Evolutionary conservation across 2,113 vertebrate species (phyloP), one percentile per base, ranked within the genome.

Genomic region (Aegotheles bennettii): DNA sequence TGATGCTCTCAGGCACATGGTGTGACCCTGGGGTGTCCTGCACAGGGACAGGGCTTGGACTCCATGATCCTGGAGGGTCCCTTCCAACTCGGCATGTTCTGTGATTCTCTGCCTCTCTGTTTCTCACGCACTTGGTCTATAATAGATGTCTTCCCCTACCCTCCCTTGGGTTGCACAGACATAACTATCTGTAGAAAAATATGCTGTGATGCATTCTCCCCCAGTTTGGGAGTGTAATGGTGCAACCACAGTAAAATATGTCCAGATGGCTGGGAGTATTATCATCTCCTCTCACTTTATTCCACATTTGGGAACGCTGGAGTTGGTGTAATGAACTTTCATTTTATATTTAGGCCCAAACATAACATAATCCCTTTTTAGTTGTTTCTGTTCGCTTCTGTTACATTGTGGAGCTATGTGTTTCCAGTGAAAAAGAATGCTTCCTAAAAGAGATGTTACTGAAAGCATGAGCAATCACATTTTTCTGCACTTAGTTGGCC

Each of bases 351-450:
- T 31, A 11, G 20, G 35, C 36, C 20, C 19, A 43, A 29, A 9
- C 19, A 11, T 47, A 8, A 2, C 17, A 5, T 21, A 54, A 73
- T 64, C 78, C 29, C 51, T 80, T 42, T 24, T 26, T 33, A 31
- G 10, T 33, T 59, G 13, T 31, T 84, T 91, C 51, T 53, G 5
- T 50, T 67, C 65, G n/a, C 3, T 70, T 20, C 14, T 57, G 9
- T 68, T 68, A 18, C 3, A 15, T 6, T 50, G 20, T 36, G 43
- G 40, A 24, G 19, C 11, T 19, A 5, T 0, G 2, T 60, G 16
- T 53, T 90, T n/a, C 25, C 15, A 20, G 11, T 20, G 36, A 38
- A 38, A 59, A 65, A 57, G 4, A 29, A 13, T 10, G 5, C 5
- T 38, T 70, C 35, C 17, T n/a, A 25, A 47, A 25, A 68, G 21